A percentile compares a stretch with the other conserved stretches of the same genome.
phyloP scores from a whole-genome alignment of 1,140 invertebrate genomes.

The Hyposmocoma kahamanoa region DNA sequence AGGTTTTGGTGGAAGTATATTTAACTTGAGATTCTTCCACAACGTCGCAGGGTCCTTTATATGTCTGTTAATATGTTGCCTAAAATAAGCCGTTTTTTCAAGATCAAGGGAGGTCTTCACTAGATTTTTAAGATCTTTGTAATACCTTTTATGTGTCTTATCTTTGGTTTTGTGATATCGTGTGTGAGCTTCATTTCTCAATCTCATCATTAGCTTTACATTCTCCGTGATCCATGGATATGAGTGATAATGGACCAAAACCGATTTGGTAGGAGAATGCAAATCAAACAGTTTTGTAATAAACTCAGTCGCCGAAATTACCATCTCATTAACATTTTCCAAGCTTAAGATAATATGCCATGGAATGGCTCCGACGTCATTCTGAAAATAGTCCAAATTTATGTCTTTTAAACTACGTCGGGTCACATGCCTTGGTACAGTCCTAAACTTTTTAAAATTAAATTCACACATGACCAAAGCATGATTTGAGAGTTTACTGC shows the following conservation, averaged over 20 bases:
- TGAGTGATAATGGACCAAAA: neutral
- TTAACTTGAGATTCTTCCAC: constrained; percentile 5
- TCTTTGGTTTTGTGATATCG: neutral
- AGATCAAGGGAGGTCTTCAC: neutral
- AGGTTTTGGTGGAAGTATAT: neutral
- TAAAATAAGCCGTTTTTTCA: constrained; percentile 9
- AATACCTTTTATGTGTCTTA: constrained; percentile 1
- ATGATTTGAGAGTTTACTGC: constrained; percentile 1
- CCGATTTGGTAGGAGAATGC: neutral
- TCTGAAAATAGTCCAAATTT: neutral
- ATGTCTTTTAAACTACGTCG: constrained; percentile 2
- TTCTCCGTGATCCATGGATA: constrained; percentile 1
- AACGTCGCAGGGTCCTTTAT: neutral
- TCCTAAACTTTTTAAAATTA: constrained; percentile 1
- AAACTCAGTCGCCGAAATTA: neutral
- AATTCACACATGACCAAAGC: constrained; percentile 5
- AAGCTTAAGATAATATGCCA: neutral
- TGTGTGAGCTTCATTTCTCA: constrained; percentile 3
- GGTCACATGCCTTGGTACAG: neutral
- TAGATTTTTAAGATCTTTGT: neutral
- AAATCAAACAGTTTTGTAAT: neutral
- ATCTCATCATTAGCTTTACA: constrained; percentile 7
- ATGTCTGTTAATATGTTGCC: constrained; percentile 5
- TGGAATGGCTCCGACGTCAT: neutral
- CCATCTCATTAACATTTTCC: neutral